These are phyloP conservation scores for Melanargia galathea DNA, from an alignment of 2,888 invertebrate species.

Conservation along the genomic window DNA sequence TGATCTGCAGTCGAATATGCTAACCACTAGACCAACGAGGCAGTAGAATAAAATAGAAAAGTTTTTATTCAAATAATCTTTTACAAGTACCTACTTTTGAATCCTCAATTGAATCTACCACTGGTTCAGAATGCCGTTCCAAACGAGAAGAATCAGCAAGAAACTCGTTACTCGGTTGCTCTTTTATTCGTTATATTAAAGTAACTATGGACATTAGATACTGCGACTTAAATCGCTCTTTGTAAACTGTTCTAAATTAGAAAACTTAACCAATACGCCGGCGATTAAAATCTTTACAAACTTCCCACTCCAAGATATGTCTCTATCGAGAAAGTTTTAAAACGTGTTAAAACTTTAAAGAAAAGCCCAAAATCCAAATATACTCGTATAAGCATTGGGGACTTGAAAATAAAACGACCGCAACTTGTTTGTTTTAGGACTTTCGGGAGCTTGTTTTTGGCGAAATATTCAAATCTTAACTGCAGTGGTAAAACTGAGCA, in stretches of 20 bases:
- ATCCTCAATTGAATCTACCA: no score
- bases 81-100: no score
- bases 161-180: no score
- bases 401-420: constrained; percentile 19
- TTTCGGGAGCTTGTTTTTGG: background rate
- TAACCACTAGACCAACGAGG: no score
- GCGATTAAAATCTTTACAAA: constrained; percentile 22
- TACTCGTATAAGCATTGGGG: no score
- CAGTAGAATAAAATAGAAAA: no score
- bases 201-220: no score
- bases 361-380: constrained; percentile 29
- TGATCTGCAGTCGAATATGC: no score
- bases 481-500: constrained; percentile 4
- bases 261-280: constrained; percentile 3
- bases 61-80: no score
- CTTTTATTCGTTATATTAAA: no score
- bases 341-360: constrained; percentile 35
- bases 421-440: constrained; percentile 10
- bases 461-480: background rate
- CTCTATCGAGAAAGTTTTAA: constrained; percentile 25
- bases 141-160: no score
- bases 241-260: constrained; percentile 2
- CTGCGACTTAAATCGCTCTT: background rate
- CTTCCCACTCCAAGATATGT: constrained; percentile 30
- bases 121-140: no score